Conservation (phyloP, 2,888 invertebrate genomes). For the Neoascia interrupta region DNA sequence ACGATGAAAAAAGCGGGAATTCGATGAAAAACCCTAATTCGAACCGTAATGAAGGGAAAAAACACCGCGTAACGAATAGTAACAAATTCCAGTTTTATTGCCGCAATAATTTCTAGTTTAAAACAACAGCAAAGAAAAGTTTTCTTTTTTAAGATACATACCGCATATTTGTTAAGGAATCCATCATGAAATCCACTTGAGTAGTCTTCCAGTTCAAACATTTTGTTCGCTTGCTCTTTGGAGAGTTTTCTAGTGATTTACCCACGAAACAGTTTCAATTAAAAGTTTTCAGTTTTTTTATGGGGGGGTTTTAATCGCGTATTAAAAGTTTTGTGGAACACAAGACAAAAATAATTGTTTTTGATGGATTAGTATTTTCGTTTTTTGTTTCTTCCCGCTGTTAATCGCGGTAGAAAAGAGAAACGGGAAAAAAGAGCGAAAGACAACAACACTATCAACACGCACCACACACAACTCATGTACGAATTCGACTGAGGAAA, state of each 20-base stretch:
- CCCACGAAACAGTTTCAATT: constrained; percentile 14
- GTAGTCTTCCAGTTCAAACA: constrained; percentile 87
- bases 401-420: constrained; percentile 66
- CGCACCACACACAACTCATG: constrained; percentile 69
- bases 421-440: constrained; percentile 67
- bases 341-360: constrained; percentile 41
- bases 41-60: constrained; percentile 8
- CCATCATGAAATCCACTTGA: constrained; percentile 85
- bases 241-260: constrained; percentile 6
- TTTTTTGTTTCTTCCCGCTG: constrained; percentile 57
- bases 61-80: too few species aligned
- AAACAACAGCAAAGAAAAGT: neutral
- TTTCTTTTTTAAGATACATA: constrained; percentile 80
- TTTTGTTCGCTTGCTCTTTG: constrained; percentile 76
- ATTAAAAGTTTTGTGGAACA: constrained; percentile 66
- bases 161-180: constrained; percentile 84
- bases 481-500: constrained; percentile 68
- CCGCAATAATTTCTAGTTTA: neutral
- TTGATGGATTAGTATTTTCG: constrained; percentile 60
- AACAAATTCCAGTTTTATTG: too few species aligned
- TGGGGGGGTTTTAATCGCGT: constrained; percentile 36
- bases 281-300: constrained; percentile 5
- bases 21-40: constrained; percentile 30
- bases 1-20: constrained; percentile 62
- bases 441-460: constrained; percentile 65